These are phyloP conservation scores for Coranthus polyacanthus DNA, from an alignment of 2,797 vertebrate species.

Conservation along the genomic window DNA sequence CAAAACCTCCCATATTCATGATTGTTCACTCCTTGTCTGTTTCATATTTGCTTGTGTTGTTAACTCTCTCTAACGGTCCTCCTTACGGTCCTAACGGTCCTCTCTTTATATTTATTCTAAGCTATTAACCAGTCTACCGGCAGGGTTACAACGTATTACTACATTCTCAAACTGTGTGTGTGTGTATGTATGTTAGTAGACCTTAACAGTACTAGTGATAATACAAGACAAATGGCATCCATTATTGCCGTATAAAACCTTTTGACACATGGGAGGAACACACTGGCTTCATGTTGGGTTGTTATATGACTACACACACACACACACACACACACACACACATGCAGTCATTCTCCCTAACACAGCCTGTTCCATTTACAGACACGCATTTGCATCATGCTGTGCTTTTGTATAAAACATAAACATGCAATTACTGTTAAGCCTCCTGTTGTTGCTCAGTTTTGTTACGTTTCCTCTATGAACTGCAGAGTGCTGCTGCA, in stretches of 20 bases:
- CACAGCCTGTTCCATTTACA: slow-evolving; percentile 21
- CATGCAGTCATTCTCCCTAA: slow-evolving; percentile 14
- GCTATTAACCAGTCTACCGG: slow-evolving; percentile 3
- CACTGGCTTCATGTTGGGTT: slow-evolving; percentile 30
- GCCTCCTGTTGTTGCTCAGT: slow-evolving; percentile 37
- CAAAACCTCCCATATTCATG: no score
- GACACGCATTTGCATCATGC: slow-evolving; percentile 58
- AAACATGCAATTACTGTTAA: slow-evolving; percentile 61
- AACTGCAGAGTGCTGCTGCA: slow-evolving; percentile 22
- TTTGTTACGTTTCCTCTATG: slow-evolving; percentile 37
- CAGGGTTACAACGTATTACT: slow-evolving; percentile 28
- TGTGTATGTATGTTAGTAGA: slow-evolving; percentile 17
- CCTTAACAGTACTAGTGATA: slow-evolving; percentile 23
- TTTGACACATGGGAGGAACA: slow-evolving; percentile 44
- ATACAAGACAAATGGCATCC: slow-evolving; percentile 31
- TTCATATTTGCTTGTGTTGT: background rate
- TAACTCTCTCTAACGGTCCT: background rate
- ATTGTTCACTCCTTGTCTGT: no score
- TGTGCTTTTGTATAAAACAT: slow-evolving; percentile 68
- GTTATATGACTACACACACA: slow-evolving; percentile 26
- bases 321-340: slow-evolving; percentile 16
- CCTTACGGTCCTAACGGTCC: background rate
- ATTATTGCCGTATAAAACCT: slow-evolving; percentile 52
- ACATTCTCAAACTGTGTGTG: slow-evolving; percentile 10
- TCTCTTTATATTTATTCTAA: slow-evolving; percentile 2